Conservation (phyloP, 1,140 invertebrate species). For the Teleopsis dalmanni region DNA sequence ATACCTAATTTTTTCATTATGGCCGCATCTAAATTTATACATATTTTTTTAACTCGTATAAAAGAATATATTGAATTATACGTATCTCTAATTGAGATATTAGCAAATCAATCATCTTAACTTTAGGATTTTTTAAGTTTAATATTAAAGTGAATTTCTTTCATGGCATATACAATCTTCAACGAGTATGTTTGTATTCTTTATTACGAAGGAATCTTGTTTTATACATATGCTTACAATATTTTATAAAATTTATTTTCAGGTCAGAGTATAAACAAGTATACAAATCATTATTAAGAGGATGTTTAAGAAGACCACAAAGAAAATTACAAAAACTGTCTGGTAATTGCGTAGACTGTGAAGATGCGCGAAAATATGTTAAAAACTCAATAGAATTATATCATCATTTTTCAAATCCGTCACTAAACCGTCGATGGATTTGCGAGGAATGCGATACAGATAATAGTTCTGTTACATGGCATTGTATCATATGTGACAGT, state of each 20-base stretch:
- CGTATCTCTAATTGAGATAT: no score
- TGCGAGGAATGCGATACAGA: conserved; percentile 34
- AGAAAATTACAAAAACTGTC: conserved; percentile 36
- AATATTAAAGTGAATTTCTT: no score
- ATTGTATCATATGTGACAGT: conserved; percentile 41
- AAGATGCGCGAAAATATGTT: conserved; percentile 40
- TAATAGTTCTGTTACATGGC: conserved; percentile 43
- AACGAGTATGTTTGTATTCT: no score
- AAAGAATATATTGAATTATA: no score
- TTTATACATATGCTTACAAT: background rate
- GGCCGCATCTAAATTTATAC: no score
- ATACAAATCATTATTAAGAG: conserved; percentile 39
- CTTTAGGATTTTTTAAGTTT: no score
- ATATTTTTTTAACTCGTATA: no score
- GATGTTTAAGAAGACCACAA: conserved; percentile 37
- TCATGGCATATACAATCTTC: no score
- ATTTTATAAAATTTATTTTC: conserved; percentile 11
- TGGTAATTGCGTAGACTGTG: conserved; percentile 36
- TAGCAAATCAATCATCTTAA: no score
- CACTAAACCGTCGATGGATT: conserved; percentile 38
- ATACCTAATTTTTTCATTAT: no score
- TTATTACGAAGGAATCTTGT: no score
- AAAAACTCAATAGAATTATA: conserved; percentile 38
- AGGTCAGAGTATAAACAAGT: conserved; percentile 26
- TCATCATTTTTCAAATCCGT: conserved; percentile 41